phyloP scores from a whole-genome alignment of 2,797 vertebrate species.

The Tadarida brasiliensis region DNA sequence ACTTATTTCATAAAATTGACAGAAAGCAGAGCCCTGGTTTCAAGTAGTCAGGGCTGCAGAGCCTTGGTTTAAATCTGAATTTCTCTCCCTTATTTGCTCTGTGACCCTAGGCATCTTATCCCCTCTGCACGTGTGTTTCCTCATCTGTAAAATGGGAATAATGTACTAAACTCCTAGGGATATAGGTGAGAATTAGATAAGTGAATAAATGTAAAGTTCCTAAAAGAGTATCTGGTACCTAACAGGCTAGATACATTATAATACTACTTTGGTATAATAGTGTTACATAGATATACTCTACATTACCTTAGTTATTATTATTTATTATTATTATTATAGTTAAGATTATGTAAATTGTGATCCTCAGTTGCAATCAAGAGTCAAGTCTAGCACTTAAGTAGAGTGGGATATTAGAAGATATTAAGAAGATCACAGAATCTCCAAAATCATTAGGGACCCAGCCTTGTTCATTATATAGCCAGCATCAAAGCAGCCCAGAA shows the following conservation, averaged over 20 bases:
- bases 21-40: not conserved
- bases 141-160: conserved; percentile 12
- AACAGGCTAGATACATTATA: not conserved
- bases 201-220: not conserved
- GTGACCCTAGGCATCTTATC: not conserved
- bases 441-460: not conserved
- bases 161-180: not conserved
- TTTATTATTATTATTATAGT: not conserved
- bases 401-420: not conserved
- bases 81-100: not conserved
- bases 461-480: not conserved
- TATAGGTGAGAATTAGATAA: not conserved
- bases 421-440: not conserved
- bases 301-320: not conserved
- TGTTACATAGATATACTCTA: not conserved
- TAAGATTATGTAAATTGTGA: not conserved
- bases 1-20: not conserved
- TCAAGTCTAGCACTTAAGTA: not conserved
- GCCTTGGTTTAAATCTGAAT: not conserved
- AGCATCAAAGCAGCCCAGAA: not conserved
- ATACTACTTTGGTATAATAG: not conserved
- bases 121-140: not conserved
- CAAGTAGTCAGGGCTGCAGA: not conserved
- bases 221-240: not conserved
- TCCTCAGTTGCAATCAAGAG: not conserved